Conservation (phyloP, 2,797 vertebrate genomes). For the Phataginus tricuspis region DNA sequence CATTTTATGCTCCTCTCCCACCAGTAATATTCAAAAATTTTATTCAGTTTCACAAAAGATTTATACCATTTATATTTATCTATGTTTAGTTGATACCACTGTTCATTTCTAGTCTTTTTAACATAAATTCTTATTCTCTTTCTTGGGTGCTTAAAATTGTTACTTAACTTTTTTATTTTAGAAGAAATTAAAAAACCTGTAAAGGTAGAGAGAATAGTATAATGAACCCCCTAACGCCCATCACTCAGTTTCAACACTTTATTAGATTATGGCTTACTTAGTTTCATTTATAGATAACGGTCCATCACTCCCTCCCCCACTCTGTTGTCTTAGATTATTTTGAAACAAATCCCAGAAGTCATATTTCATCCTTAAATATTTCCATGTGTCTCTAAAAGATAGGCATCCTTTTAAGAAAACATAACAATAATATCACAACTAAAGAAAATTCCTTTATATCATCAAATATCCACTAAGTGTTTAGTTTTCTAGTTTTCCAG, state of each 20-base stretch:
- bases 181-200: conserved; percentile 37
- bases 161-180: conserved; percentile 22
- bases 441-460: conserved; percentile 9
- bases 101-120: not conserved
- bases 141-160: conserved; percentile 17
- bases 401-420: not conserved
- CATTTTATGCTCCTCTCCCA: conserved; percentile 21
- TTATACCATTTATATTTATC: not conserved
- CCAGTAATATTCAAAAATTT: not conserved
- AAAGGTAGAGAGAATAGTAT: not conserved
- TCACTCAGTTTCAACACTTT: conserved; percentile 32
- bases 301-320: not conserved
- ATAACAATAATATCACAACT: not conserved
- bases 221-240: not conserved
- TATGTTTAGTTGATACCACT: conserved; percentile 8
- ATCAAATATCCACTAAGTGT: not conserved
- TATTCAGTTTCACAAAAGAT: conserved; percentile 40
- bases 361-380: conserved; percentile 56
- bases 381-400: conserved; percentile 21
- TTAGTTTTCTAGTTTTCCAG: not conserved
- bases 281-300: conserved; percentile 44
- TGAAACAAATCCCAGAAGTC: conserved; percentile 38
- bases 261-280: conserved; percentile 38
- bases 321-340: not conserved
- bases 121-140: conserved; percentile 17